Evolutionary conservation across 2,888 invertebrate genomes (phyloP), one percentile per base, ranked within the genome.

Genomic region (Lobophora halterata): DNA sequence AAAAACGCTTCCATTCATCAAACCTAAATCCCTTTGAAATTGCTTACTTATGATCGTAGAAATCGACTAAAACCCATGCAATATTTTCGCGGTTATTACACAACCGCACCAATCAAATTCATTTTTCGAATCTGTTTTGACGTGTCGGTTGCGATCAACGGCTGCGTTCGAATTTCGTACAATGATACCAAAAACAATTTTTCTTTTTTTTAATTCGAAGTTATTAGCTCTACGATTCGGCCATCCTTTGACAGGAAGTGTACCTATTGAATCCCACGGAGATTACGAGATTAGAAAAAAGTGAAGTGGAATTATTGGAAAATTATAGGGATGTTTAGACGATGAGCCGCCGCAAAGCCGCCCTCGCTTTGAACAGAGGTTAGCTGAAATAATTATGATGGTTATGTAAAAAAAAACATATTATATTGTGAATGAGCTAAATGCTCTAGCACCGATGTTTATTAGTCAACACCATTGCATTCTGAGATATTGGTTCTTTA

Each of bases 301-400:
- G 64, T 79, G 65, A 71, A 79, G 80, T 81, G 79, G 80, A 68
- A 75, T 79, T 79, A 82, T 76, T 72, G 75, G 77, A 66, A 76
- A 79, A 81, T 81, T 80, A 79, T 72, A 76, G 70, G 69, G 65
- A 67, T 67, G 60, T 61, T 68, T 52, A 55, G 58, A 62, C 50
- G 65, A 55, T 56, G 53, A 58, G 67, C 65, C 67, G 70, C 60
- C 54, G 51, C 49, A 51, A 43, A 51, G 58, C 51, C 56, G 50
- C 47, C 59, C 65, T 51, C 31, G 47, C 48, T 38, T 55, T 52
- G 52, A 52, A 51, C 48, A 49, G 53, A 53, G 61, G 62, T 58
- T 69, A 58, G 65, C 63, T 59, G 54, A 67, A 65, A 63, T 75
- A 75, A 76, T 73, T 61, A 60, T 61, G 61, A 64, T 65, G 37